Percentiles rank a stretch among this genome's conserved stretches.
Conservation (phyloP, 2,113 vertebrate genomes). For the Ochotona curzoniae region DNA sequence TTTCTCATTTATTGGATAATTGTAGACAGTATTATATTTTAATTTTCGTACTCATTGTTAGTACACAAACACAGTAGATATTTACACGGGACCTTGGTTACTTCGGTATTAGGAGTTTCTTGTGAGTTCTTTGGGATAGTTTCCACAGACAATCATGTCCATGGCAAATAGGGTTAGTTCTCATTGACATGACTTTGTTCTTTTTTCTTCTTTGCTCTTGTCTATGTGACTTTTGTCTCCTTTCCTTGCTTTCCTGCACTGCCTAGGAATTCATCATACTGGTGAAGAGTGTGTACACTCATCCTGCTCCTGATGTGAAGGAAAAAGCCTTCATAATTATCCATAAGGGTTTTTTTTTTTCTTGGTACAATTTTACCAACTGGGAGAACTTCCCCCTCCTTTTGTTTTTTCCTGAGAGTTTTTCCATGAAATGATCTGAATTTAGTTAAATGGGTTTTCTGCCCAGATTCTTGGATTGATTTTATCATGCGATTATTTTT, state of each 20-base stretch:
- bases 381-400: not conserved
- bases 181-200: too few species aligned
- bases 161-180: not conserved
- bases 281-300: not conserved
- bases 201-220: not conserved
- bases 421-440: not conserved
- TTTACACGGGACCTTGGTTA: not conserved
- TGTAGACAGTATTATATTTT: not conserved
- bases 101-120: not conserved
- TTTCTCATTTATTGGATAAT: not conserved
- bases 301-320: not conserved
- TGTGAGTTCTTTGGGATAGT: not conserved
- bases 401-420: not conserved
- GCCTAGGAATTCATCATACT: not conserved
- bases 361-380: not conserved
- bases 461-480: not conserved
- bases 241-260: not conserved
- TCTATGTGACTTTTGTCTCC: not conserved
- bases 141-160: not conserved
- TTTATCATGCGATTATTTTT: not conserved
- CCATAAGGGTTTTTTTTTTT: not conserved
- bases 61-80: not conserved
- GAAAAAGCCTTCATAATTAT: not conserved
- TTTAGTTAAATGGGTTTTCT: not conserved
- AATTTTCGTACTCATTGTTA: not conserved